A percentile compares a stretch with the other conserved stretches of the same genome.
Evolutionary conservation across 1,140 invertebrate species (phyloP).

Genomic region (Cataglyphis hispanica): DNA sequence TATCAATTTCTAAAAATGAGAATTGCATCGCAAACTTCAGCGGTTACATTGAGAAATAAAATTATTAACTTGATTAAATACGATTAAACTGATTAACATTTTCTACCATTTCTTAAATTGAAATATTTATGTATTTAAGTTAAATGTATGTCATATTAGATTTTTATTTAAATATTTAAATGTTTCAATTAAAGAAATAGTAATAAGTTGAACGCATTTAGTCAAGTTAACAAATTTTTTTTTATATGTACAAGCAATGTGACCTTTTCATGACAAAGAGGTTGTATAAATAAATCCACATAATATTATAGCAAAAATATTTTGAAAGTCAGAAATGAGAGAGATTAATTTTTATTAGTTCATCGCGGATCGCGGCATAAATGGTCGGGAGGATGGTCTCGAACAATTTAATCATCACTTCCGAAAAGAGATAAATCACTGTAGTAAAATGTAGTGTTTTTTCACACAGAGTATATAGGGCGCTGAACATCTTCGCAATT

Average conservation of each 20-base stretch:
- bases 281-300: neutral
- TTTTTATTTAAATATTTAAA: no score
- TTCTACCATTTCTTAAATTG: no score
- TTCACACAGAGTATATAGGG: constrained; percentile 37
- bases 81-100: no score
- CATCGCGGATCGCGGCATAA: neutral
- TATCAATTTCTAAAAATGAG: neutral
- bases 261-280: neutral
- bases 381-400: constrained; percentile 19
- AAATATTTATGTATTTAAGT: no score
- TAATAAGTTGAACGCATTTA: no score
- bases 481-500: constrained; percentile 33
- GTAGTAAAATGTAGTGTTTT: constrained; percentile 70
- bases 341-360: constrained; percentile 8
- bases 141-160: no score
- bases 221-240: no score
- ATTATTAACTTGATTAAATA: no score
- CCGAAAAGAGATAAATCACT: constrained; percentile 64
- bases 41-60: neutral
- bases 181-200: no score
- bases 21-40: neutral
- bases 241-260: neutral
- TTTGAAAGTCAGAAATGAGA: neutral
- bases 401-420: constrained; percentile 30
- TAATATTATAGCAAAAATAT: constrained; percentile 13